Conservation (phyloP, 2,797 vertebrate genomes). For the Emydoidea blandingii region DNA sequence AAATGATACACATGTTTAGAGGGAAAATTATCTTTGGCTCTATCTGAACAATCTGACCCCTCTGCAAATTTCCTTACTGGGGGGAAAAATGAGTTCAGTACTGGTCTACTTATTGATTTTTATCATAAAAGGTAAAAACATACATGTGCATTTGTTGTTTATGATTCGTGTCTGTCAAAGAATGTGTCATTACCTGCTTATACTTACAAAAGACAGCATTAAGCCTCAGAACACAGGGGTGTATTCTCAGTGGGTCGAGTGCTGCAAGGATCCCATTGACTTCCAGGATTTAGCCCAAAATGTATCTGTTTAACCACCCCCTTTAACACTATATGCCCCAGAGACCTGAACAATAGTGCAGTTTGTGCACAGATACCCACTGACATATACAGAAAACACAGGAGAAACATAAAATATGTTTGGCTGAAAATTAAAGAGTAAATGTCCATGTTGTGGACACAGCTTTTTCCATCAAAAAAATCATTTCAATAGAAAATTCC, state of each 20-base stretch:
- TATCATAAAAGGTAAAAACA: conserved; percentile 21
- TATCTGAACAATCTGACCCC: conserved; percentile 40
- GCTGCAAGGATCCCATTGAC: background rate
- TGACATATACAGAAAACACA: background rate
- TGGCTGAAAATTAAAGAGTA: background rate
- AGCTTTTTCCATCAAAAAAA: no score
- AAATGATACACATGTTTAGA: conserved; percentile 47
- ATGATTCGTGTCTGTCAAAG: background rate
- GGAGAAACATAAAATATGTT: background rate
- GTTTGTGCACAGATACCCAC: background rate
- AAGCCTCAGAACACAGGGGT: background rate
- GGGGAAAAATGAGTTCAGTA: background rate
- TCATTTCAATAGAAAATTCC: no score
- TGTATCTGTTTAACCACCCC: background rate
- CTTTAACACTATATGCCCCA: background rate
- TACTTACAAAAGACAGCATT: background rate
- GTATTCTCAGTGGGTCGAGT: background rate
- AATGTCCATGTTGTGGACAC: no score
- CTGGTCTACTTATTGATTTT: conserved; percentile 22
- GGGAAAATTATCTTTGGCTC: conserved; percentile 41
- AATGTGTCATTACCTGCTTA: background rate
- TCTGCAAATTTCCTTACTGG: conserved; percentile 45
- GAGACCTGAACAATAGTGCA: background rate
- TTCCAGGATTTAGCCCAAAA: background rate
- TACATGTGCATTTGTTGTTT: background rate